A percentile compares a stretch with the other conserved stretches of the same genome.
phyloP scores from a whole-genome alignment of 2,888 invertebrate species.

The Yponomeuta plumbellus region DNA sequence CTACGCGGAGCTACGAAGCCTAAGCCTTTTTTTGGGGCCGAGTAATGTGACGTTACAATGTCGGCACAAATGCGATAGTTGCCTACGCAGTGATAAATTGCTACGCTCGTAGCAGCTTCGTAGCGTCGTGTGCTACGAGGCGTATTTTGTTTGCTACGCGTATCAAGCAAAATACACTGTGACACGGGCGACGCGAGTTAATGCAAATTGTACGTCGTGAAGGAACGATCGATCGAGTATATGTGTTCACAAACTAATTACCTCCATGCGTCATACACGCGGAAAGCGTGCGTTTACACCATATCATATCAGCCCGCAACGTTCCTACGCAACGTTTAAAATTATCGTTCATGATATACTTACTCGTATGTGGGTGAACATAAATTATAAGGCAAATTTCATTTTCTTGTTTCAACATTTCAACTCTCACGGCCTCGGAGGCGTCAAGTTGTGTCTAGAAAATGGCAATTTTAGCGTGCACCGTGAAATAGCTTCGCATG shows the following conservation, averaged over 20 bases:
- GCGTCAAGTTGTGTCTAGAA: neutral
- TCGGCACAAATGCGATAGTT: slow-evolving; percentile 5
- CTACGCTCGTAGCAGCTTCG: neutral
- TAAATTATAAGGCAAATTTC: slow-evolving; percentile 57
- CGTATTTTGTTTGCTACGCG: neutral
- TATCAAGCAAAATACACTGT: neutral
- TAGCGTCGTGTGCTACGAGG: neutral
- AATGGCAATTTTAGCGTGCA: neutral
- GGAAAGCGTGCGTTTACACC: slow-evolving; percentile 40
- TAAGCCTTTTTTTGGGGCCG: slow-evolving; percentile 11
- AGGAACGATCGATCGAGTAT: neutral
- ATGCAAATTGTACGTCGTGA: neutral
- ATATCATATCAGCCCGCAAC: slow-evolving; percentile 33
- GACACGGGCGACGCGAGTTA: neutral
- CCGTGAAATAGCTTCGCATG: neutral
- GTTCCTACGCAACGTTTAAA: slow-evolving; percentile 21
- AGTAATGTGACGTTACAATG: slow-evolving; percentile 8
- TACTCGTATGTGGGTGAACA: slow-evolving; percentile 47
- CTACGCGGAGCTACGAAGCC: slow-evolving; percentile 19
- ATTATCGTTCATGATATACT: slow-evolving; percentile 41
- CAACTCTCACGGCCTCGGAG: slow-evolving; percentile 36
- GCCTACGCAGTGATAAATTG: neutral
- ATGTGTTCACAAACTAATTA: slow-evolving; percentile 43
- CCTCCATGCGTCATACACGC: slow-evolving; percentile 50
- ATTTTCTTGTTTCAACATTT: slow-evolving; percentile 52